These are phyloP conservation scores for Strongylocentrotus purpuratus DNA, from an alignment of 35 echinoderm and acorn worm species.

Conservation along the genomic window DNA sequence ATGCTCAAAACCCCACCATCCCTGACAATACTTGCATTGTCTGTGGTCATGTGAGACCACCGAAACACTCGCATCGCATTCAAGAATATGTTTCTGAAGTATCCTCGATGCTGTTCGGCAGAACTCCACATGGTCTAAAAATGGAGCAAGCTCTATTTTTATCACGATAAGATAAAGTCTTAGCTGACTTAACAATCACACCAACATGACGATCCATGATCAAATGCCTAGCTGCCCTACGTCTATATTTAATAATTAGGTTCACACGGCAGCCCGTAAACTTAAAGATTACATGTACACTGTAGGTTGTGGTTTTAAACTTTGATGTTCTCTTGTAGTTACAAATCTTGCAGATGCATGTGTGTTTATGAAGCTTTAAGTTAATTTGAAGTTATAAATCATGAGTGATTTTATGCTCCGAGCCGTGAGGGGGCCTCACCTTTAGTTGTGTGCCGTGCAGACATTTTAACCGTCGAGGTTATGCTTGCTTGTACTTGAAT, in stretches of 20 bases:
- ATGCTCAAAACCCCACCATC: background rate
- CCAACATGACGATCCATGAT: background rate
- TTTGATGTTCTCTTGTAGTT: too few relatives aligned
- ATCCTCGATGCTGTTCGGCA: background rate
- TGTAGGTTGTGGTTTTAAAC: too few relatives aligned
- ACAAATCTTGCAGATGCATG: too few relatives aligned
- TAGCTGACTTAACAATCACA: background rate
- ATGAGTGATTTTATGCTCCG: too few relatives aligned
- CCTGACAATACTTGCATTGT: background rate
- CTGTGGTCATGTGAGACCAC: background rate
- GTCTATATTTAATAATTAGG: background rate
- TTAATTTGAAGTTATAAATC: too few relatives aligned
- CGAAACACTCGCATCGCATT: background rate
- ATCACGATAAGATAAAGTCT: background rate
- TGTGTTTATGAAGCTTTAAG: too few relatives aligned
- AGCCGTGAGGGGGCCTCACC: too few relatives aligned
- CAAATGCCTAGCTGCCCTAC: background rate
- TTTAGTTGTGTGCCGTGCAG: too few relatives aligned
- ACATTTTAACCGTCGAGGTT: too few relatives aligned
- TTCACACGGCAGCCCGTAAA: too few relatives aligned
- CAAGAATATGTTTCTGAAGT: background rate
- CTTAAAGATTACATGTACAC: too few relatives aligned
- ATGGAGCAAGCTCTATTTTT: background rate
- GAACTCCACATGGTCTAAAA: background rate
- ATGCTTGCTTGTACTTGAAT: too few relatives aligned